Conservation (phyloP, 2,888 invertebrate species). For the Idaea aversata region DNA sequence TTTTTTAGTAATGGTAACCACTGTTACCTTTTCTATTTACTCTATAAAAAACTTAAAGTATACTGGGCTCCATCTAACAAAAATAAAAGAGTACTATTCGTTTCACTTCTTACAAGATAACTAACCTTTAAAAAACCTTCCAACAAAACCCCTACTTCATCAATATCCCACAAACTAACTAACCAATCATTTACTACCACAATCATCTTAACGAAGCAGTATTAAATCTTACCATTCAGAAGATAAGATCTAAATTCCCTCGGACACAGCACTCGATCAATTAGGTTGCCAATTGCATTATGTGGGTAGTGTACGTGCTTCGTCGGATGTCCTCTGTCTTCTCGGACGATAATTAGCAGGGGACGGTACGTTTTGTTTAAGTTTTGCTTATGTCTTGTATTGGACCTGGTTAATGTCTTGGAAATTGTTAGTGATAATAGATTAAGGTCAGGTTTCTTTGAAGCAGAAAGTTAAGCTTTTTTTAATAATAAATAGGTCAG, state of each 20-base stretch:
- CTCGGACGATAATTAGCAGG: neutral
- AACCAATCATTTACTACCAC: neutral
- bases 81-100: neutral
- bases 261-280: slow-evolving; percentile 2
- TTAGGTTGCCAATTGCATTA: slow-evolving; percentile 6
- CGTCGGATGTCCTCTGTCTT: slow-evolving; percentile 2
- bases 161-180: neutral
- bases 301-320: slow-evolving; percentile 1
- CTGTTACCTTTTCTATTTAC: no score
- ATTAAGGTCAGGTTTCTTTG: neutral
- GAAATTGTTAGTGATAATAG: neutral
- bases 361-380: neutral
- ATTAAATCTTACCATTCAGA: neutral
- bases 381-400: neutral
- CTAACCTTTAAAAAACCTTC: neutral
- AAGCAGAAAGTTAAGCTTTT: neutral
- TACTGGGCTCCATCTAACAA: no score
- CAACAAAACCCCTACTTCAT: neutral
- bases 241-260: neutral
- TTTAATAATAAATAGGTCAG: neutral
- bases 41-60: no score
- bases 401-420: neutral
- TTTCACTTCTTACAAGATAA: neutral
- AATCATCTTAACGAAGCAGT: neutral
- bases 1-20: no score